Percentiles rank a stretch among this genome's conserved stretches.
phyloP scores from a whole-genome alignment of 2,888 invertebrate species.

The Phrixothrix hirtus region DNA sequence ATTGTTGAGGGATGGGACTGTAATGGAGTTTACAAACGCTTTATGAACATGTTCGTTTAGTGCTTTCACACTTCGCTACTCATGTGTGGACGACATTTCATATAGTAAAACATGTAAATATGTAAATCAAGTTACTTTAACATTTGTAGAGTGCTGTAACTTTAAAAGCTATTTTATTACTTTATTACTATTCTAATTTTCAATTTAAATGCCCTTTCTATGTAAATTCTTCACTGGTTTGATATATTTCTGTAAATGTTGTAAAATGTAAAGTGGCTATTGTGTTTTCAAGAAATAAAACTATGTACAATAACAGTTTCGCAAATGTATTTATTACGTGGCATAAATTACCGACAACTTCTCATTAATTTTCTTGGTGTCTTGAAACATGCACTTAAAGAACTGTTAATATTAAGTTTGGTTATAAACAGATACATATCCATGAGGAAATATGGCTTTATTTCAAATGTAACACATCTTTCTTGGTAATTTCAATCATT shows the following conservation, averaged over 20 bases:
- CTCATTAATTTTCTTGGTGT: slow-evolving; percentile 22
- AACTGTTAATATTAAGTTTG: slow-evolving; percentile 20
- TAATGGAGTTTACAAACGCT: slow-evolving; percentile 39
- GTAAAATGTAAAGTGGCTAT: slow-evolving; percentile 50
- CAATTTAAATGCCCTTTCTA: slow-evolving; percentile 55
- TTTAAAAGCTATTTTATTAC: slow-evolving; percentile 55
- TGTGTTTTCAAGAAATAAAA: slow-evolving; percentile 39
- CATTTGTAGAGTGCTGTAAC: slow-evolving; percentile 49
- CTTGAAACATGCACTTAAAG: slow-evolving; percentile 20
- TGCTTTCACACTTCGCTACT: slow-evolving; percentile 51
- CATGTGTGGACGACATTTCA: slow-evolving; percentile 51
- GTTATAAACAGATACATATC: slow-evolving; percentile 20
- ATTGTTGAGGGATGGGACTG: slow-evolving; percentile 19
- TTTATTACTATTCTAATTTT: slow-evolving; percentile 55
- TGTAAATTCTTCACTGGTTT: slow-evolving; percentile 50
- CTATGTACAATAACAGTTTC: slow-evolving; percentile 32
- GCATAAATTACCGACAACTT: slow-evolving; percentile 22
- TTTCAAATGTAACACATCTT: background rate
- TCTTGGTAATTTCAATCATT: slow-evolving; percentile 7
- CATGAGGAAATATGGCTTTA: slow-evolving; percentile 13
- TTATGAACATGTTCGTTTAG: slow-evolving; percentile 44
- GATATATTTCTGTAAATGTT: slow-evolving; percentile 51
- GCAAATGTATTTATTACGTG: slow-evolving; percentile 26
- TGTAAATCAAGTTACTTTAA: slow-evolving; percentile 49
- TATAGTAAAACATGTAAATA: slow-evolving; percentile 51